Conservation (phyloP, 2,888 invertebrate genomes). For the Erebia ligea region DNA sequence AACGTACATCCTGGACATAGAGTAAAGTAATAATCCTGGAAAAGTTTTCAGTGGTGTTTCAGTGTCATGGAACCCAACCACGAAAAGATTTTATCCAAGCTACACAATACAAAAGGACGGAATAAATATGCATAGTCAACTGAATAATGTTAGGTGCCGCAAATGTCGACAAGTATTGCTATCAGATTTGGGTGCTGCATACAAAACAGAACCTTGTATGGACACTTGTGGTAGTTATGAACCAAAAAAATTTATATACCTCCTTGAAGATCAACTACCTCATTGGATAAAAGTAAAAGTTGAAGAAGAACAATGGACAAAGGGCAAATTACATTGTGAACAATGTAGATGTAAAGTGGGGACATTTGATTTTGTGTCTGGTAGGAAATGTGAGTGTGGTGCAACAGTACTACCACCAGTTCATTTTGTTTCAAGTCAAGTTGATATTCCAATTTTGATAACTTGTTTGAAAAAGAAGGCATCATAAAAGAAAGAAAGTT, state of each 20-base stretch:
- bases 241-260: slow-evolving; percentile 68
- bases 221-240: slow-evolving; percentile 61
- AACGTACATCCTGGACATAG: too few relatives aligned
- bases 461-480: slow-evolving; percentile 15
- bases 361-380: slow-evolving; percentile 86
- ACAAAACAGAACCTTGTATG: slow-evolving; percentile 50
- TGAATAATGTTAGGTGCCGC: slow-evolving; percentile 62
- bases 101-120: too few relatives aligned
- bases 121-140: slow-evolving; percentile 1
- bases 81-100: too few relatives aligned
- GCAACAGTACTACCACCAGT: slow-evolving; percentile 81
- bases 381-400: slow-evolving; percentile 85
- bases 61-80: too few relatives aligned
- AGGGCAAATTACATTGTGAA: slow-evolving; percentile 86
- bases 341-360: slow-evolving; percentile 85
- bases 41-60: too few relatives aligned
- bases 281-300: slow-evolving; percentile 81
- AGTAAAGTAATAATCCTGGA: too few relatives aligned
- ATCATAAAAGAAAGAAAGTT: neutral
- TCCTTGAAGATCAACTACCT: slow-evolving; percentile 83
- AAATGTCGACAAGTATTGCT: slow-evolving; percentile 73
- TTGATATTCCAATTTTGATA: slow-evolving; percentile 74
- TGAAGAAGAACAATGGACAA: slow-evolving; percentile 84
- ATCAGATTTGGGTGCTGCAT: slow-evolving; percentile 47
- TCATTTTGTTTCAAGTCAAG: slow-evolving; percentile 85